phyloP scores from a whole-genome alignment of 2,888 invertebrate genomes.

The Aphrophora alni region DNA sequence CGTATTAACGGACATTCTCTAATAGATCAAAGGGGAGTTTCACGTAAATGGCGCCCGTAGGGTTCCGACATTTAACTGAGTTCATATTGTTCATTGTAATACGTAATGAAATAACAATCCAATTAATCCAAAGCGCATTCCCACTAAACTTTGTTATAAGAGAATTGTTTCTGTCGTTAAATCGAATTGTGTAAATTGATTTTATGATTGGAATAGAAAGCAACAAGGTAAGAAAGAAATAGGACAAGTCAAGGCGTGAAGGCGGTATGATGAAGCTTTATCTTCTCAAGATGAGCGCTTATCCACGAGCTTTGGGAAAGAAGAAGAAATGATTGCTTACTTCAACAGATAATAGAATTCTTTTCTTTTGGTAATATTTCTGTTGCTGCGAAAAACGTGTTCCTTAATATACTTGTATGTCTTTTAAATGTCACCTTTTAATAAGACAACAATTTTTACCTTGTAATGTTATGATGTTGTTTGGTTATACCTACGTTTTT shows the following conservation, averaged over 20 bases:
- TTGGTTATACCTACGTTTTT: too few species aligned
- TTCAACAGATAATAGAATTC: neutral
- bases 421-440: neutral
- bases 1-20: neutral
- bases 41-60: neutral
- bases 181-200: neutral
- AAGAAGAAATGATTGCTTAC: neutral
- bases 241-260: neutral
- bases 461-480: too few species aligned
- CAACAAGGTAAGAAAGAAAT: neutral
- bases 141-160: neutral
- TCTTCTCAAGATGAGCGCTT: neutral
- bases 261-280: neutral
- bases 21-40: neutral
- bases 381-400: neutral
- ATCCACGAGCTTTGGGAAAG: neutral
- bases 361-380: neutral
- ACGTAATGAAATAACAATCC: neutral
- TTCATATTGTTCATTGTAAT: neutral
- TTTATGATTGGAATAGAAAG: neutral
- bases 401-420: neutral
- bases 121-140: neutral
- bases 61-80: neutral
- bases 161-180: neutral
- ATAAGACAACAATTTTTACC: too few species aligned